Conservation (phyloP, 2,113 vertebrate genomes). For the Setophaga petechia region DNA sequence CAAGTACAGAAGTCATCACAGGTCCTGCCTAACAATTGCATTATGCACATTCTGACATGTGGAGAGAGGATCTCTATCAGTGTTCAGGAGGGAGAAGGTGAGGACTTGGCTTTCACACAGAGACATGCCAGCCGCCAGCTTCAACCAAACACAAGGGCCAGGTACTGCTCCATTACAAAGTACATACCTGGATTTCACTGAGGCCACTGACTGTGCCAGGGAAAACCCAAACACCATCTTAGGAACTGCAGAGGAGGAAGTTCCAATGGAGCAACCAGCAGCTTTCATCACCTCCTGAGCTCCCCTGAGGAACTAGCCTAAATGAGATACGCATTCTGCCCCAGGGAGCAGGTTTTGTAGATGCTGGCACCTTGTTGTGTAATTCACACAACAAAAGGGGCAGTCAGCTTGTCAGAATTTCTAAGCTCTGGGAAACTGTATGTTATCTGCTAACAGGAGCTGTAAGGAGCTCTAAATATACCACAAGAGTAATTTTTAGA, state of each 20-base stretch:
- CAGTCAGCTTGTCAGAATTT: not conserved
- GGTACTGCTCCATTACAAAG: not conserved
- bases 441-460: not conserved
- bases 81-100: not conserved
- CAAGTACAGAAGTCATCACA: not conserved
- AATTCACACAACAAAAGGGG: slow-evolving; percentile 8
- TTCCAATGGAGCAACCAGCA: not conserved
- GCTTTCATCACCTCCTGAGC: not conserved
- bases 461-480: not conserved
- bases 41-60: not conserved
- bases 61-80: not conserved
- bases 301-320: not conserved
- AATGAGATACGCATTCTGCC: not conserved
- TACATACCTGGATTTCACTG: not conserved
- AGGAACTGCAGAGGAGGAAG: not conserved
- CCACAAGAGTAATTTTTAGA: slow-evolving; percentile 13
- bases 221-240: not conserved
- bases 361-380: not conserved
- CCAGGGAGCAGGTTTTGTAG: not conserved
- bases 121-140: not conserved
- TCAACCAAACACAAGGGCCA: not conserved
- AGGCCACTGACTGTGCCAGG: not conserved
- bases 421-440: not conserved
- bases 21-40: not conserved
- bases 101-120: not conserved